A percentile compares a stretch with the other conserved stretches of the same genome.
Conservation (phyloP, 2,888 invertebrate species). For the Xylota segnis region DNA sequence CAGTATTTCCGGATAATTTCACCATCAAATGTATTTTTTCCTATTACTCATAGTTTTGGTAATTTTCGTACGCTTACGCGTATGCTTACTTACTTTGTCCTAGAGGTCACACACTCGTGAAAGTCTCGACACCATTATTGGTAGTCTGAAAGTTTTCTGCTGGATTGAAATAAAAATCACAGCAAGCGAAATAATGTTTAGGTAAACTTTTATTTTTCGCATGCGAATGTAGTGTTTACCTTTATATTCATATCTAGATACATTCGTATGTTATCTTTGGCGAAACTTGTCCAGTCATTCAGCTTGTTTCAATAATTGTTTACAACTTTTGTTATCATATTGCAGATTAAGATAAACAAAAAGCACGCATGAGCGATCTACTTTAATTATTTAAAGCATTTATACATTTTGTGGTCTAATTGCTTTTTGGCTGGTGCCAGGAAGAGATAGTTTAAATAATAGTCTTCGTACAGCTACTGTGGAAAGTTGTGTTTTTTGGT, state of each 20-base stretch:
- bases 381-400: not conserved
- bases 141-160: too few relatives aligned
- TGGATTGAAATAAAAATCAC: too few relatives aligned
- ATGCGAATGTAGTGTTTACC: not conserved
- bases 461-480: not conserved
- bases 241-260: too few relatives aligned
- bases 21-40: too few relatives aligned
- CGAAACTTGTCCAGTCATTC: constrained; percentile 19
- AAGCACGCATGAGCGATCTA: not conserved
- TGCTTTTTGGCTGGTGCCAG: not conserved
- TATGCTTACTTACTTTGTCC: too few relatives aligned
- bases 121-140: too few relatives aligned
- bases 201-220: not conserved
- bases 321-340: constrained; percentile 10
- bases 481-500: not conserved
- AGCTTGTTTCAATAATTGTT: constrained; percentile 5
- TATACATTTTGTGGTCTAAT: not conserved
- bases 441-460: not conserved
- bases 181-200: too few relatives aligned
- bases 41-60: too few relatives aligned
- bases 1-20: too few relatives aligned
- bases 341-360: constrained; percentile 10
- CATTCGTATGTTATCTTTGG: not conserved
- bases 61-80: too few relatives aligned
- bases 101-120: too few relatives aligned